A percentile compares a stretch with the other conserved stretches of the same genome.
phyloP scores from a whole-genome alignment of 2,797 vertebrate genomes.

The Tadarida brasiliensis region DNA sequence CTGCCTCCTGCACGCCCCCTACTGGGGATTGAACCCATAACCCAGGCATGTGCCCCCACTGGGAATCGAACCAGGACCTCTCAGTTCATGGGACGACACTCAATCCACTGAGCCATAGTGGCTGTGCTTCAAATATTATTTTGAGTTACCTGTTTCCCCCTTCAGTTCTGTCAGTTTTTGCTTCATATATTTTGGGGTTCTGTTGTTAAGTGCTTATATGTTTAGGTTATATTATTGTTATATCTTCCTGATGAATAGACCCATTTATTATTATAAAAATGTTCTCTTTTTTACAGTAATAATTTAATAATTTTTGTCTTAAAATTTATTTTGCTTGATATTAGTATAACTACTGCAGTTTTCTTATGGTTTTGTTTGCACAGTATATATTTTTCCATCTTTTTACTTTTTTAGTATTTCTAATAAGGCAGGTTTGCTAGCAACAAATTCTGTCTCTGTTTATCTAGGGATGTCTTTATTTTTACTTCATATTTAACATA shows the following conservation, averaged over 20 bases:
- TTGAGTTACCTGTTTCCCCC: neutral
- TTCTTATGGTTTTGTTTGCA: neutral
- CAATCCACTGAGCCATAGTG: neutral
- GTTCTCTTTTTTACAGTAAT: neutral
- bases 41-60: neutral
- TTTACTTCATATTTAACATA: neutral
- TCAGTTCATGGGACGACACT: neutral
- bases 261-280: neutral
- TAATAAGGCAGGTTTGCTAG: neutral
- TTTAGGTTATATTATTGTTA: neutral
- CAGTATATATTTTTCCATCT: neutral
- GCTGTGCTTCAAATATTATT: neutral
- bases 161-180: slow-evolving; percentile 36
- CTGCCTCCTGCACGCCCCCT: neutral
- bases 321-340: slow-evolving; percentile 17
- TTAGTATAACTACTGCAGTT: neutral
- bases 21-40: neutral
- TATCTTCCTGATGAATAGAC: slow-evolving; percentile 15
- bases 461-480: neutral
- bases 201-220: neutral
- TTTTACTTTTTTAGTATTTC: slow-evolving; percentile 32
- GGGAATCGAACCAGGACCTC: neutral
- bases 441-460: neutral
- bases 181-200: neutral
- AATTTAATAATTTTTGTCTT: neutral